Evolutionary conservation across 2,797 vertebrate species (phyloP).

Genomic region (Pangasius krempfi): DNA sequence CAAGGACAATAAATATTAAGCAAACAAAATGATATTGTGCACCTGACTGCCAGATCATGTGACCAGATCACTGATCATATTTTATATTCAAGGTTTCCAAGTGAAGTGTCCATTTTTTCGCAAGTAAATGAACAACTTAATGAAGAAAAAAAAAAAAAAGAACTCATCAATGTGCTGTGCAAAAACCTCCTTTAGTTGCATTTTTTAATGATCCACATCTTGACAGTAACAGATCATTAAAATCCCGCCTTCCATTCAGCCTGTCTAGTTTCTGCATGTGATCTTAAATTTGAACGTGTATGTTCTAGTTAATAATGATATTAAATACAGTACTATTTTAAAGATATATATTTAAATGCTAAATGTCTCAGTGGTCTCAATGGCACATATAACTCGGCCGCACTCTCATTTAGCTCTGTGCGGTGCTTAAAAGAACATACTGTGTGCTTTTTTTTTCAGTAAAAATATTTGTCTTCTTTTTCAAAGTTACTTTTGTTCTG

Average conservation of each 20-base stretch:
- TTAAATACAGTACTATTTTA: slow-evolving; percentile 67
- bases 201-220: slow-evolving; percentile 53
- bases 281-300: slow-evolving; percentile 78
- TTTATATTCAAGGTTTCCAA: slow-evolving; percentile 65
- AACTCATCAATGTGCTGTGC: slow-evolving; percentile 59
- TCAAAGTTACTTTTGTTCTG: slow-evolving; percentile 57
- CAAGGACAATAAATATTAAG: not conserved
- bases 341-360: slow-evolving; percentile 67
- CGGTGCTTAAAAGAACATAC: slow-evolving; percentile 77
- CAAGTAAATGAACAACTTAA: slow-evolving; percentile 50
- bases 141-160: slow-evolving; percentile 16
- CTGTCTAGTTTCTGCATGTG: slow-evolving; percentile 91
- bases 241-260: slow-evolving; percentile 73
- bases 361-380: slow-evolving; percentile 76
- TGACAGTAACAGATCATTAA: slow-evolving; percentile 60
- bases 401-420: slow-evolving; percentile 58
- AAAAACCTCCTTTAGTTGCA: slow-evolving; percentile 49
- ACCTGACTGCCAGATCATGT: slow-evolving; percentile 73
- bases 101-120: slow-evolving; percentile 38
- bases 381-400: slow-evolving; percentile 73
- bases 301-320: slow-evolving; percentile 78
- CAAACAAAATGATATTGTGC: slow-evolving; percentile 23
- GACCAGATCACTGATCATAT: slow-evolving; percentile 63
- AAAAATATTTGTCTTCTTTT: slow-evolving; percentile 54
- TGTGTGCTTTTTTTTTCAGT: slow-evolving; percentile 52